Evolutionary conservation across 2,888 invertebrate genomes (phyloP).

Genomic region (Dinocampus coccinellae): DNA sequence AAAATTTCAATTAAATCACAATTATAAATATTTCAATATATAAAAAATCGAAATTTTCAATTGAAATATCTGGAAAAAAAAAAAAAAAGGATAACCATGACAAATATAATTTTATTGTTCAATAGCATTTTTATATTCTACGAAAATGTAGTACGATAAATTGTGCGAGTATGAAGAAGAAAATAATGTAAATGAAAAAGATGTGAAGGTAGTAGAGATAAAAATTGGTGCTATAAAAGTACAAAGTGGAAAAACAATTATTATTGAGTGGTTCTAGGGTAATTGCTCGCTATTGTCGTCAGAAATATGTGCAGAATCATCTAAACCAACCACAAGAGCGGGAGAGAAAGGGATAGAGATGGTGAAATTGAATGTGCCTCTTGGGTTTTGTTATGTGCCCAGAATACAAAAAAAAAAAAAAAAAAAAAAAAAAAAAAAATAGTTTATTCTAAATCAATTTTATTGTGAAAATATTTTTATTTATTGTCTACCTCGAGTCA

Average conservation of each 20-base stretch:
- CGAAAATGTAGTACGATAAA: not conserved
- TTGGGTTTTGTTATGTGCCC: not conserved
- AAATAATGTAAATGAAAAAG: not conserved
- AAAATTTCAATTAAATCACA: too few species aligned
- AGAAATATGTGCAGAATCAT: not conserved
- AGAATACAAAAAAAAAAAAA: not conserved
- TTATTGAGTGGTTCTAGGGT: constrained; percentile 9
- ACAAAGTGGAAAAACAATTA: constrained; percentile 5
- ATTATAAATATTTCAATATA: too few species aligned
- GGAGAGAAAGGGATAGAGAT: too few species aligned
- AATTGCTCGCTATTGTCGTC: constrained; percentile 13
- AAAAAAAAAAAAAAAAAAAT: not conserved
- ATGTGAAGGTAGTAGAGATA: not conserved
- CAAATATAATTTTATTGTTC: too few species aligned
- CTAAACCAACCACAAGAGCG: too few species aligned
- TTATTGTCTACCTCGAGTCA: not conserved
- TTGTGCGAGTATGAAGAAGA: not conserved
- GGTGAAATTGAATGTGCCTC: constrained; percentile 1
- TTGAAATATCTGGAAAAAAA: too few species aligned
- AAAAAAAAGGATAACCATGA: too few species aligned
- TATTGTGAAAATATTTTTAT: not conserved
- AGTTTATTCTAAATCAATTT: not conserved
- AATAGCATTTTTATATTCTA: not conserved
- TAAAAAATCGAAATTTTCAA: too few species aligned
- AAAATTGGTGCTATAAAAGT: not conserved